Base-by-base conservation (phyloP, 2,797 vertebrate species). In the Helarctos malayanus region DNA sequence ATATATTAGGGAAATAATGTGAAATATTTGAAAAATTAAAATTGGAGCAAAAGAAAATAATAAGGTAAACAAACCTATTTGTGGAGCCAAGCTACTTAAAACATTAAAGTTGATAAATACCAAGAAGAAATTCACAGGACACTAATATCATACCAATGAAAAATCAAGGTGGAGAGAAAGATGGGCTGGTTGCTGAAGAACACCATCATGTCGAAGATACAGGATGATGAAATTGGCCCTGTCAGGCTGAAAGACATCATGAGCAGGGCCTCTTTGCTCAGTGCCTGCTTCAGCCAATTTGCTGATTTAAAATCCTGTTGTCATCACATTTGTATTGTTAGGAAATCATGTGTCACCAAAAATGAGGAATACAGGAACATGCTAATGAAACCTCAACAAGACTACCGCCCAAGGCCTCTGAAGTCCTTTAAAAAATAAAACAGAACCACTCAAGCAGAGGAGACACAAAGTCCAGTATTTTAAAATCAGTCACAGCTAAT, bases 221-320 rank as follows among this genome's bases (percentile, higher is more conserved):
- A 12, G 15, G 15, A 38, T 2, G 3, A 21, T 9, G 23, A n/a
- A 16, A 18, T 0, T 3, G 27, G 14, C 16, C 59, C 41, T 7
- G 0, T 32, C 54, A 2, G 16, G 16, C 45, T 15, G 15, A n/a
- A 0, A 27, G 47, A 16, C 7, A 27, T 6, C 8, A 4, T 0
- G 7, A 18, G 5, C 29, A 41, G n/a, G 25, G 13, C 6, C 2
- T 5, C 21, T 0, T 11, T n/a, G 47, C 4, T 73, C 52, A 2
- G 21, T 4, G 16, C 41, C 69, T 19, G 23, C n/a, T 54, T 27
- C 2, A 32, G 89, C 23, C 56, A 57, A 47, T 65, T 12, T 61
- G 32, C 71, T 82, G 14, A 89, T 89, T 91, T 71, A 56, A 95
- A 94, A 61, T 76, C 45, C 16, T 81, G 27, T 35, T 2, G 29